Evolutionary conservation across 1,140 invertebrate genomes (phyloP), one percentile per base, ranked within the genome.

Genomic region (Drosophila nigrodunni): DNA sequence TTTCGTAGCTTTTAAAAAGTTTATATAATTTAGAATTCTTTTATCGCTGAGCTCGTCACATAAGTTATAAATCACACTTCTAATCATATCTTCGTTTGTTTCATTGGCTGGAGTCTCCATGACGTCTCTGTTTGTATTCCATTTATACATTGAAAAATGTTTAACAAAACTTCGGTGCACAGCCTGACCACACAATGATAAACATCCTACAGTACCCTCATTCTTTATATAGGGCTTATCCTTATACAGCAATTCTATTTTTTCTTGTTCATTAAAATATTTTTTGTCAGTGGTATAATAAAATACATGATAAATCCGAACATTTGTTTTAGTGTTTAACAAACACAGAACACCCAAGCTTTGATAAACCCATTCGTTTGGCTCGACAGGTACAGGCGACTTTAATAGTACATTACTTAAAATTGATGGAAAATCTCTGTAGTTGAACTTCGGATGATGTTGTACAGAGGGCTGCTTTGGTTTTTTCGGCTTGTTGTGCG

Each of bases 11-110:
- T 37, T 58, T 8, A 75, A 10, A 57, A 41, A 74, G 5, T 55
- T 55, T 1, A 74, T 61, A 35, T 61, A 74, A 9, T 70, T 74
- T 9, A 74, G 41, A 0, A 74, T 30, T 18, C 39, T 35, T 49
- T 61, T 25, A 11, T 54, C 10, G 9, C 69, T 57, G 0, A 54
- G 11, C 1, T 11, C 2, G 7, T 30, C 2, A 6, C 25, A 30
- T 0, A 61, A n/a, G 0, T 9, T 3, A 70, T 62, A 3, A 7
- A 74, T 2, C 9, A 10, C 34, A 21, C 15, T 25, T 8, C 8
- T 35, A 7, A 70, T 41, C 2, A n/a, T 15, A 43, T 34, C 61
- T 0, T 55, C 18, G 8, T 39, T 34, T 7, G 39, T 41, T 11
- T 3, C 39, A 11, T 0, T 7, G 0, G 11, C 8, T 9, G 11